Base-by-base conservation (phyloP, 2,113 vertebrate species). In the Gulo gulo region DNA sequence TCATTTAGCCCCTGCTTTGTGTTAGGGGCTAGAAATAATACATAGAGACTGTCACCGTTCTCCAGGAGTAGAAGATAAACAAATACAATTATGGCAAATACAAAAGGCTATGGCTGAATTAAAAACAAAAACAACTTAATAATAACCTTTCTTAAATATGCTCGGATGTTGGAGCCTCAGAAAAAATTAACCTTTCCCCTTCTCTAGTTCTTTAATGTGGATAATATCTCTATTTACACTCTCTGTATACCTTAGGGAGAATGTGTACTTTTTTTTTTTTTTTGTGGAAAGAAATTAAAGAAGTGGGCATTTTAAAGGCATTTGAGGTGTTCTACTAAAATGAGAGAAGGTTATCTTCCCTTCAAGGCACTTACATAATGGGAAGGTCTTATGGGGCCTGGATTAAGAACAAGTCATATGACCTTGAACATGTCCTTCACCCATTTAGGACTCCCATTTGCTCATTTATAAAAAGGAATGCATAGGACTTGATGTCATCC, bases 381-480 rank as follows among this genome's bases (percentile, higher is more conserved):
- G 1, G 2, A 2, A 11, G 13, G 14, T 83, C 31, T 2, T 0
- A 1, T 11, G 71, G 57, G 4, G 9, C 23, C 10, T 31, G 39
- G 69, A 15, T 50, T 63, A 15, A 78, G 31, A 83, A 12, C 3
- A 14, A 34, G 21, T 81, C 50, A 2, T 11, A 20, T 91, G 88
- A 91, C 84, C 79, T 21, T 29, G 23, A 61, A 6, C 52, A 8
- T 31, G 57, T 34, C 52, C 29, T 81, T 92, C 21, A 52, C 26
- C 31, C 21, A 4, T 1, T 26, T 36, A 18, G 23, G 16, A 16
- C 29, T 13, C 24, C 11, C 4, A 10, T 42, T 39, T 52, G 21
- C 42, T 94, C 42, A 24, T 61, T 94, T 47, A 73, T 42, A 21
- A 50, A 50, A 59, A 67, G 12, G 11, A 10, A 13, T 29, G 8